phyloP scores from a whole-genome alignment of 2,113 vertebrate genomes.

The Istiophorus platypterus region DNA sequence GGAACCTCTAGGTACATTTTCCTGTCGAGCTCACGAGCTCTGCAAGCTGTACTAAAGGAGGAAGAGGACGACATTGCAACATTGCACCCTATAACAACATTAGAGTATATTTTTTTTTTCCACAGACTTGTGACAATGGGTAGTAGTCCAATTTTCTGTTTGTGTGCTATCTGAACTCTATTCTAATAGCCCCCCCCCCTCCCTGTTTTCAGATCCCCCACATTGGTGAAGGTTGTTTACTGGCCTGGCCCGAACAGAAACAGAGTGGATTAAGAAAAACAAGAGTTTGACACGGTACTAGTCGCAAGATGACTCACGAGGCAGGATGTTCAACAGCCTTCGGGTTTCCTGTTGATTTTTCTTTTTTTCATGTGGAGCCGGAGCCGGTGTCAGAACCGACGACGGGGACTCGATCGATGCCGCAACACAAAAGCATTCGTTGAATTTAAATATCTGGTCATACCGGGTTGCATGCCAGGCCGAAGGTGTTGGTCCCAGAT shows the following conservation, averaged over 20 bases:
- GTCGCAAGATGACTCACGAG: conserved; percentile 31
- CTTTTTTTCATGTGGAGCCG: neutral
- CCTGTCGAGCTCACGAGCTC: conserved; percentile 75
- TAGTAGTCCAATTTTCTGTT: conserved; percentile 56
- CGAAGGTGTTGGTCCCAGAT: neutral
- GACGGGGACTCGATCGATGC: neutral
- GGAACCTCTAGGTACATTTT: conserved; percentile 88
- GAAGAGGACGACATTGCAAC: conserved; percentile 88
- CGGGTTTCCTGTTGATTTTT: conserved; percentile 13
- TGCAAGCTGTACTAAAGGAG: conserved; percentile 85
- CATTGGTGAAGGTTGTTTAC: conserved; percentile 35
- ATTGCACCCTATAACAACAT: conserved; percentile 89
- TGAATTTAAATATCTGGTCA: conserved; percentile 15
- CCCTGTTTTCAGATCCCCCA: conserved; percentile 11
- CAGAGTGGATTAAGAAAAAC: conserved; percentile 11
- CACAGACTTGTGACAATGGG: conserved; percentile 54
- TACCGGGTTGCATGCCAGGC: neutral
- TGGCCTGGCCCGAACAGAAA: conserved; percentile 54
- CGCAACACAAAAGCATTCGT: neutral
- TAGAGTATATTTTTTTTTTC: conserved; percentile 77
- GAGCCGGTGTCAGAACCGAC: neutral
- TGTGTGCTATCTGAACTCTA: conserved; percentile 58
- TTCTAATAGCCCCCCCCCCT: neutral
- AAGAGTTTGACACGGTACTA: conserved; percentile 2
- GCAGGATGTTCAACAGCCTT: conserved; percentile 24